Conservation (phyloP, 2,888 invertebrate species). For the Cheilosia urbana region DNA sequence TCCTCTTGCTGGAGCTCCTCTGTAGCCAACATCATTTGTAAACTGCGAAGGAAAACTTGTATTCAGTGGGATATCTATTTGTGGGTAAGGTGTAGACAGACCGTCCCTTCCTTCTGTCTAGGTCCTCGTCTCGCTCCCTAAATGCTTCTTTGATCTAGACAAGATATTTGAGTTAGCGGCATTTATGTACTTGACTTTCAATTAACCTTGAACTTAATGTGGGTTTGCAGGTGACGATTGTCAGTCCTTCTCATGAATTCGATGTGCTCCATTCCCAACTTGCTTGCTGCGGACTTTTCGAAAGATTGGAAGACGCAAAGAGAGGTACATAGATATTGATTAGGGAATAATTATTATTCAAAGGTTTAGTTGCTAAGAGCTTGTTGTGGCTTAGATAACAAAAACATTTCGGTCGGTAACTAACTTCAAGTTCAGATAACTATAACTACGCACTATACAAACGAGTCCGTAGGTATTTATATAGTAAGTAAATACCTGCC, state of each 20-base stretch:
- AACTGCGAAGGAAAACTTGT: neutral
- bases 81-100: neutral
- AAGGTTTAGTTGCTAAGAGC: slow-evolving; percentile 26
- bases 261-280: slow-evolving; percentile 42
- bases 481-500: too few relatives aligned
- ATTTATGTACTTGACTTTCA: neutral
- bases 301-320: neutral
- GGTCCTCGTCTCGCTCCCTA: slow-evolving; percentile 31
- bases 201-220: slow-evolving; percentile 53
- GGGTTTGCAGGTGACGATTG: slow-evolving; percentile 46
- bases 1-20: slow-evolving; percentile 63
- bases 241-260: slow-evolving; percentile 59
- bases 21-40: slow-evolving; percentile 18
- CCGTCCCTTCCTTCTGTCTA: slow-evolving; percentile 37
- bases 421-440: too few relatives aligned
- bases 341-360: neutral
- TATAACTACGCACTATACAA: too few relatives aligned
- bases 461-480: too few relatives aligned
- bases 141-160: slow-evolving; percentile 46
- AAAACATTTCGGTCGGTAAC: neutral
- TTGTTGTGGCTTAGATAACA: slow-evolving; percentile 33
- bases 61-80: neutral
- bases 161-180: neutral
- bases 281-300: neutral
- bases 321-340: slow-evolving; percentile 19